These are phyloP conservation scores for Cettia cetti DNA, from an alignment of 2,113 vertebrate species.

Conservation along the genomic window DNA sequence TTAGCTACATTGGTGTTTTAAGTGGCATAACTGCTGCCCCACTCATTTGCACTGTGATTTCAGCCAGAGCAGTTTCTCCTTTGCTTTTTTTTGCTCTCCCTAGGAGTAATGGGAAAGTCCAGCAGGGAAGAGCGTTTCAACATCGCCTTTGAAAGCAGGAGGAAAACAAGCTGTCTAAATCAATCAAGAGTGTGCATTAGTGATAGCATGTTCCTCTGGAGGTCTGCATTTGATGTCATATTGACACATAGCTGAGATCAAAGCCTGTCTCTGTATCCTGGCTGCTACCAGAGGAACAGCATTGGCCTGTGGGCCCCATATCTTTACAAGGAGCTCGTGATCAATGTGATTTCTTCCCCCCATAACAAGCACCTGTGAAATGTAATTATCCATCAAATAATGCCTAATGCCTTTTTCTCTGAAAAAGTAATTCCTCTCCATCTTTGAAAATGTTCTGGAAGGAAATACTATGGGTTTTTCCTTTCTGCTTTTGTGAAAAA, in stretches of 20 bases:
- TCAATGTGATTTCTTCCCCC: neutral
- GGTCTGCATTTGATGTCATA: constrained; percentile 52
- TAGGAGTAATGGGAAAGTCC: neutral
- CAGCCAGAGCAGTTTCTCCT: neutral
- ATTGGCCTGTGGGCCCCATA: neutral
- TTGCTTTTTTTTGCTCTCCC: neutral
- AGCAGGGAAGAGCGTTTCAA: neutral
- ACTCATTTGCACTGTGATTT: neutral
- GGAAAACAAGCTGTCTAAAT: constrained; percentile 52
- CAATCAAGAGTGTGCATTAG: constrained; percentile 34
- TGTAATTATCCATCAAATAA: constrained; percentile 41
- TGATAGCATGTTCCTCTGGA: constrained; percentile 22
- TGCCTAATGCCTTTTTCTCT: constrained; percentile 20
- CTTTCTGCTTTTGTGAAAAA: constrained; percentile 38
- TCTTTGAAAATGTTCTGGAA: constrained; percentile 40
- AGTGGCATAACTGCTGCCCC: neutral
- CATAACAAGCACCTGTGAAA: neutral
- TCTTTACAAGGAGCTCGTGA: constrained; percentile 10
- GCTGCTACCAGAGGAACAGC: neutral
- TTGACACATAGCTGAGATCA: constrained; percentile 56
- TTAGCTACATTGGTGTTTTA: neutral
- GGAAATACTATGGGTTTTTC: constrained; percentile 17
- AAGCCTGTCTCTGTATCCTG: constrained; percentile 7
- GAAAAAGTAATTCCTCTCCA: neutral
- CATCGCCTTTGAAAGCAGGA: constrained; percentile 14